Evolutionary conservation across 2,797 vertebrate genomes (phyloP), one percentile per base, ranked within the genome.

Genomic region (Synanceia verrucosa): DNA sequence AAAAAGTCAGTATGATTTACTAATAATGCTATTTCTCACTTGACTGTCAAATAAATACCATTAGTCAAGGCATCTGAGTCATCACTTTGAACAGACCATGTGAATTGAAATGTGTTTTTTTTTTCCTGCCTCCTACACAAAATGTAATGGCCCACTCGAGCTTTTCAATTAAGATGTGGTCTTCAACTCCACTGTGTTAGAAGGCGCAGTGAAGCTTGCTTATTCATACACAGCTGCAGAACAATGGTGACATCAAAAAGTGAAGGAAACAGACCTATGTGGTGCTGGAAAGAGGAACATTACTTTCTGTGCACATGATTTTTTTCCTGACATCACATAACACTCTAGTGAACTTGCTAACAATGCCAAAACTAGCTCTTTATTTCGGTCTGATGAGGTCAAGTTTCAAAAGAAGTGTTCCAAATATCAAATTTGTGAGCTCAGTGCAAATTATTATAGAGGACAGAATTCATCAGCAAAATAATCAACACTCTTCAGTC

Each of bases 151-250:
- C 79, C 73, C 64, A 79, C 78, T 88, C 73, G 1, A 79, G 86
- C 80, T 79, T 85, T 87, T 85, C 80, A 89, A 89, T 89, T 84
- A 91, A 84, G 77, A 85, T 24, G 18, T 74, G 48, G 89, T 73
- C 76, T 85, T 76, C 59, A 77, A 81, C 80, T 82, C 68, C 64
- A 75, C 33, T 65, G 72, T 56, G 73, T 76, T 69, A 77, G 77
- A 78, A 87, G 71, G 67, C 18, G 31, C 34, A 53, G 78, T 51
- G 76, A 70, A 70, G 39, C 46, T 65, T 79, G 73, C 73, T 86
- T 79, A 76, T 83, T 80, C 84, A 76, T 60, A 43, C 50, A 73
- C 65, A 56, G 37, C 18, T 1, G 19, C 65, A 70, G 61, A 84
- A 80, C 51, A 79, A 81, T 81, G 58, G 47, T 67, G n/a, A n/a